Percentiles rank a stretch among this genome's conserved stretches.
phyloP scores from a whole-genome alignment of 2,797 vertebrate genomes.

The Urosaurus nigricauda region DNA sequence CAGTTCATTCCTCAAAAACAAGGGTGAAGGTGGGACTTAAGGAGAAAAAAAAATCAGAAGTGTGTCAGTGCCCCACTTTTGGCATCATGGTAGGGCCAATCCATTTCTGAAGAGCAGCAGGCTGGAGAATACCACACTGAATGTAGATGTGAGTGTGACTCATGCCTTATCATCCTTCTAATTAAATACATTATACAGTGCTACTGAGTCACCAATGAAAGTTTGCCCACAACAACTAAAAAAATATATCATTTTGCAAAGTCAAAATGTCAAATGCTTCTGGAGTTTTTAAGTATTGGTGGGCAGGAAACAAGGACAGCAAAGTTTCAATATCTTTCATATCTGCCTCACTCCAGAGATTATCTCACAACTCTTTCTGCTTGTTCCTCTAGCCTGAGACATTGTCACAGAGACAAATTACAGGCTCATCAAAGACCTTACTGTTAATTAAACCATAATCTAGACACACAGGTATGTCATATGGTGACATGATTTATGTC shows the following conservation, averaged over 20 bases:
- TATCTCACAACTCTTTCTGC: conserved; percentile 13
- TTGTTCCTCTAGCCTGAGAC: not conserved
- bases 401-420: conserved; percentile 27
- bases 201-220: conserved; percentile 26
- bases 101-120: not conserved
- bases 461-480: conserved; percentile 29
- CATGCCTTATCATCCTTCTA: conserved; percentile 24
- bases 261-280: conserved; percentile 26
- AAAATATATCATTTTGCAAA: conserved; percentile 19
- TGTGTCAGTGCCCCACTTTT: not conserved
- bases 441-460: conserved; percentile 50
- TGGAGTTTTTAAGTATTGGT: not conserved
- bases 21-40: not conserved
- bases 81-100: not conserved
- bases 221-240: conserved; percentile 23
- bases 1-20: not conserved
- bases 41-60: not conserved
- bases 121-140: not conserved
- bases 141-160: conserved; percentile 9
- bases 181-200: conserved; percentile 16
- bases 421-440: conserved; percentile 35
- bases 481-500: conserved; percentile 45
- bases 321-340: conserved; percentile 13
- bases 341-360: conserved; percentile 1
- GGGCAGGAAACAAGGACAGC: not conserved